Conservation (phyloP, 2,797 vertebrate genomes). For the Crypturellus tataupa region DNA sequence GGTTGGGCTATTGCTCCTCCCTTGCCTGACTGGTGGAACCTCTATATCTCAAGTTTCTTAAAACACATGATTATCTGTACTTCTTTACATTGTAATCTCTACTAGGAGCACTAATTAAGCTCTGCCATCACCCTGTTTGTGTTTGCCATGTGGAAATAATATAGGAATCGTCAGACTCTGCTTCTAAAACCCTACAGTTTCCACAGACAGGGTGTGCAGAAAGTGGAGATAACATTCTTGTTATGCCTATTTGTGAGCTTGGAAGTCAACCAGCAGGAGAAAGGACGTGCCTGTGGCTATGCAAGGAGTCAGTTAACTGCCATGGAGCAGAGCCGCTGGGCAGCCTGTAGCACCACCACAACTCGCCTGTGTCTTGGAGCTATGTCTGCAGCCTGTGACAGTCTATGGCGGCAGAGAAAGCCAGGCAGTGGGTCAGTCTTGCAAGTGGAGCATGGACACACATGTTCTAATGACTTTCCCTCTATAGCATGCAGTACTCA, state of each 20-base stretch:
- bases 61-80: not conserved
- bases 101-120: not conserved
- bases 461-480: not conserved
- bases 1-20: not conserved
- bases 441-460: fast-evolving
- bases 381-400: not conserved
- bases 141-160: not conserved
- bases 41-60: not conserved
- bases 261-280: not conserved
- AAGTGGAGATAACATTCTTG: not conserved
- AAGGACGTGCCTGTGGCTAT: not conserved
- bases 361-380: not conserved
- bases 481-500: not conserved
- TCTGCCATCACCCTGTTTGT: not conserved
- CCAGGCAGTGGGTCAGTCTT: not conserved
- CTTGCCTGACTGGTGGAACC: not conserved
- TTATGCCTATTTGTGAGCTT: not conserved
- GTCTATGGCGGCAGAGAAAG: fast-evolving
- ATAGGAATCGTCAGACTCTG: not conserved
- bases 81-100: not conserved
- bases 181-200: not conserved
- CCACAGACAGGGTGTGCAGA: not conserved
- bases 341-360: not conserved
- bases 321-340: not conserved
- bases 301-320: not conserved